These are phyloP conservation scores for Indicator indicator DNA, from an alignment of 2,113 vertebrate genomes.

Conservation along the genomic window DNA sequence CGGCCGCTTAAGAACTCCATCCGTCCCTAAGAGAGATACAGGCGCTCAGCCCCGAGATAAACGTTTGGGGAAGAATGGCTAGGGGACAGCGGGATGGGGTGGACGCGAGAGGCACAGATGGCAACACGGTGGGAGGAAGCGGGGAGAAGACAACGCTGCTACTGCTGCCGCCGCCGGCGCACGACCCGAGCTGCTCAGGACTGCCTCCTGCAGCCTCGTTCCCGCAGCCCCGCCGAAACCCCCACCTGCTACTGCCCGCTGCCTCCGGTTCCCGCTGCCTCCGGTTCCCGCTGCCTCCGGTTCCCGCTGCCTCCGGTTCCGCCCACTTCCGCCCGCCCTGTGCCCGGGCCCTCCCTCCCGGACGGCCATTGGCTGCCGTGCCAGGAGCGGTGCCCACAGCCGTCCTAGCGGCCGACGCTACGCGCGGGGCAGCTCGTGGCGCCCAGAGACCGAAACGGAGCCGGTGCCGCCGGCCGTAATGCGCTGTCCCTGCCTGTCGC, in stretches of 20 bases:
- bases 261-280: too few relatives aligned
- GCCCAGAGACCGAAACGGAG: rapidly evolving
- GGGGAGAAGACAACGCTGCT: too few relatives aligned
- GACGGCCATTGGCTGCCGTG: background rate
- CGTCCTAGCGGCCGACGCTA: rapidly evolving
- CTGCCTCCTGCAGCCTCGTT: background rate
- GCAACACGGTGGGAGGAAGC: too few relatives aligned
- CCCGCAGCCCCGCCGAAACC: rapidly evolving
- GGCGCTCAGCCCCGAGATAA: background rate
- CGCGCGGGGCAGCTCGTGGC: rapidly evolving
- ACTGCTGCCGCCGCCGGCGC: too few relatives aligned
- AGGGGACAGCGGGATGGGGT: background rate
- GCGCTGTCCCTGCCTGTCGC: too few relatives aligned
- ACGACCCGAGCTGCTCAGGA: too few relatives aligned
- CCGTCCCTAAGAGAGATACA: background rate
- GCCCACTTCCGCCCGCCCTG: background rate
- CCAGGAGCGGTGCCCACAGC: rapidly evolving
- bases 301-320: background rate
- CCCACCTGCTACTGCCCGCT: rapidly evolving
- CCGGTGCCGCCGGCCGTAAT: too few relatives aligned
- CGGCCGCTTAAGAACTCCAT: conserved; percentile 72
- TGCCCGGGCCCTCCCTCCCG: rapidly evolving
- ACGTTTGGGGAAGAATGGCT: background rate
- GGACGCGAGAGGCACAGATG: too few relatives aligned
- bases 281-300: background rate